These are phyloP conservation scores for Bryconaethiops microstoma DNA, from an alignment of 2,797 vertebrate species.

Conservation along the genomic window DNA sequence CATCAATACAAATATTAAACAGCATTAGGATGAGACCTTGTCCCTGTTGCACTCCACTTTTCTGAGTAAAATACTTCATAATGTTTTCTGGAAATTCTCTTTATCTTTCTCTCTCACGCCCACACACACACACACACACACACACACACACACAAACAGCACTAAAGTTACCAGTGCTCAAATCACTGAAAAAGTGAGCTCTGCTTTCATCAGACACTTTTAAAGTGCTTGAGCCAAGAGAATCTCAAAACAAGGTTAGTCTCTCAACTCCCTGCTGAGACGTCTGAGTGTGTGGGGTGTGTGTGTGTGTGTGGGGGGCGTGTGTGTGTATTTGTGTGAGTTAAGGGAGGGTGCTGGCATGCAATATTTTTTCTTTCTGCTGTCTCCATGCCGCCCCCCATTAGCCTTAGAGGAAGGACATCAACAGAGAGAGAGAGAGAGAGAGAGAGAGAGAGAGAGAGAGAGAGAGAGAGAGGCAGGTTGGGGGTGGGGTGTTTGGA, in stretches of 20 bases:
- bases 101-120: no score
- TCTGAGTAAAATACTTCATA: background rate
- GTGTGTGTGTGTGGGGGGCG: constrained; percentile 23
- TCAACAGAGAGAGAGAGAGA: constrained; percentile 35
- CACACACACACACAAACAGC: no score
- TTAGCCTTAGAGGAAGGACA: constrained; percentile 65
- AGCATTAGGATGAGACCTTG: background rate
- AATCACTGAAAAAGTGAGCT: constrained; percentile 15
- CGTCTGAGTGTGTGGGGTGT: no score
- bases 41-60: background rate
- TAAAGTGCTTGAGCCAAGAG: constrained; percentile 55
- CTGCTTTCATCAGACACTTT: constrained; percentile 43
- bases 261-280: constrained; percentile 56
- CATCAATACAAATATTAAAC: background rate
- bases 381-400: constrained; percentile 37
- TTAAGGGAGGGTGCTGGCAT: constrained; percentile 42
- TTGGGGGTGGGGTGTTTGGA: background rate
- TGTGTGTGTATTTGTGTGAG: constrained; percentile 30
- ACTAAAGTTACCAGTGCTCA: constrained; percentile 6
- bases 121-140: no score
- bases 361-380: constrained; percentile 48
- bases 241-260: constrained; percentile 58
- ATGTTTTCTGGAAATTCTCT: background rate
- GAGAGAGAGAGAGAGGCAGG: constrained; percentile 14
- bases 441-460: constrained; percentile 20